Evolutionary conservation across 2,888 invertebrate species (phyloP), one percentile per base, ranked within the genome.

Genomic region (Drosophila prolongata): DNA sequence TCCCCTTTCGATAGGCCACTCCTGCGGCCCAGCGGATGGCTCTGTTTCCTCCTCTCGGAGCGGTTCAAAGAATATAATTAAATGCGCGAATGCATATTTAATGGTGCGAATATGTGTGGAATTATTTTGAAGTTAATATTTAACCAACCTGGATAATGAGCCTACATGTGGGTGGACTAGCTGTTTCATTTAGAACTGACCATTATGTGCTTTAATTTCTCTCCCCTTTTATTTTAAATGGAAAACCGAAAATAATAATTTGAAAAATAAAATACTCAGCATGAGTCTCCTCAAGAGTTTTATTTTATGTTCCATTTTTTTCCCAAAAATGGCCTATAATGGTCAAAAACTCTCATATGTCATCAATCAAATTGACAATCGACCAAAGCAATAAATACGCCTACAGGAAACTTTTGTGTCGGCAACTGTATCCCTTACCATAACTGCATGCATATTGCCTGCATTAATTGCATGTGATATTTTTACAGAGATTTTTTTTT

Each of bases 51-150:
- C 67, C 52, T 6, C 30, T 9, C 9, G 30, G 37, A 19, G 56
- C 34, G 35, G 59, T n/a, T 54, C 54, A 34, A 16, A 50, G 71
- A 70, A 72, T 71, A 54, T 55, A 70, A 70, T 70, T 70, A 55
- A 70, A 72, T 43, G 54, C 55, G 19, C 27, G 35, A 55, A 72
- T 72, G 35, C 72, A 72, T 72, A 72, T 71, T 70, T 61, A 50
- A 70, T 70, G 71, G 52, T n/a, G 57, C 57, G 56, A 37, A 56
- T 68, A 68, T 68, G 66, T 68, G 57, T 19, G 69, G 47, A 55
- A 55, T 66, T 14, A 37, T 67, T 67, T 54, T 19, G 67, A 54
- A 19, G 19, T 24, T 54, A 13, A 47, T 65, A 54, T 54, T 40
- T 10, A 47, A 13, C 34, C 19, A 14, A 11, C 34, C 46, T 46